A percentile compares a stretch with the other conserved stretches of the same genome.
These are phyloP conservation scores for Madoqua kirkii DNA, from an alignment of 2,113 vertebrate species.

Conservation along the genomic window DNA sequence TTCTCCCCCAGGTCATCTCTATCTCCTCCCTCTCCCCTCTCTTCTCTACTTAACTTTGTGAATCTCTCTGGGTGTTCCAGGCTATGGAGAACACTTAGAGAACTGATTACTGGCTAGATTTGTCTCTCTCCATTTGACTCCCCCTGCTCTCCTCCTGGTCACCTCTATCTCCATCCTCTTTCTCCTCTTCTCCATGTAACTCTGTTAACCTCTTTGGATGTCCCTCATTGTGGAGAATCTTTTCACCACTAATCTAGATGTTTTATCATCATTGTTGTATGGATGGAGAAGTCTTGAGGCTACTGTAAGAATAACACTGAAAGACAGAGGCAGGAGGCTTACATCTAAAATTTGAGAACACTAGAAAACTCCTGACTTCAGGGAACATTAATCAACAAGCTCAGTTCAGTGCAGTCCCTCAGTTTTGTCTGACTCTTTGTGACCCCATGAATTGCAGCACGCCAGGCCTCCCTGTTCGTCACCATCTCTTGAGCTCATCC, in stretches of 20 bases:
- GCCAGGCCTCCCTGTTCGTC: no score
- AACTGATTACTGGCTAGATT: neutral
- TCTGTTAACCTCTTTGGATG: neutral
- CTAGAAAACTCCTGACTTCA: neutral
- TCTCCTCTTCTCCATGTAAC: neutral
- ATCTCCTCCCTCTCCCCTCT: neutral
- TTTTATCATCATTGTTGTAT: neutral
- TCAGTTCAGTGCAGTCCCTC: no score
- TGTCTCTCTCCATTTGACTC: neutral
- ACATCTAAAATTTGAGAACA: neutral
- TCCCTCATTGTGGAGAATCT: neutral
- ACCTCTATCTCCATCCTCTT: neutral
- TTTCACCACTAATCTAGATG: neutral
- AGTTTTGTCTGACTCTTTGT: no score
- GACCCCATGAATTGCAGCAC: no score
- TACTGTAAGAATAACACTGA: neutral
- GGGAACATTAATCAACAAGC: neutral
- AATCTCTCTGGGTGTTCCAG: neutral
- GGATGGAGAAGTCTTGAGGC: neutral
- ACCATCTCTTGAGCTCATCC: neutral
- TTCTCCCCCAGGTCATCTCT: neutral
- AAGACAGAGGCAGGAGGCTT: neutral
- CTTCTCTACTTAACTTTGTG: neutral
- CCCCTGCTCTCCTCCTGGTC: neutral
- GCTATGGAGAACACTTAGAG: neutral